Percentiles rank a stretch among this genome's conserved stretches.
These are phyloP conservation scores for Linyphia triangularis DNA, from an alignment of 2,888 invertebrate species.

Conservation along the genomic window DNA sequence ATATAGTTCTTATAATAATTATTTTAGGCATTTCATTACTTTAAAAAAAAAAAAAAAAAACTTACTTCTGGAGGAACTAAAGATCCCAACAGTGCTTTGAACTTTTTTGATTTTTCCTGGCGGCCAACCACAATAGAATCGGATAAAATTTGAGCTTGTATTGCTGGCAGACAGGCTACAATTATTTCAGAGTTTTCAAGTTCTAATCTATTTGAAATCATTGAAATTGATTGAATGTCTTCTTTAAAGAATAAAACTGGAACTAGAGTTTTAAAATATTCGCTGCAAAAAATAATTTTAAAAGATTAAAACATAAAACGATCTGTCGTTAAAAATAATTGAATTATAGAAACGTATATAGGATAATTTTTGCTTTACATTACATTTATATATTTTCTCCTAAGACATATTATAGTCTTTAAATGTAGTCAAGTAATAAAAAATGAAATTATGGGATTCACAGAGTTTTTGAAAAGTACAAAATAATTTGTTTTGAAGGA, in stretches of 20 bases:
- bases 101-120: conserved; percentile 8
- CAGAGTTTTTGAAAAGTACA: no score
- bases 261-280: conserved; percentile 38
- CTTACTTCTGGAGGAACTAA: conserved; percentile 55
- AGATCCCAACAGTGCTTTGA: neutral
- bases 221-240: conserved; percentile 32
- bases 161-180: conserved; percentile 48
- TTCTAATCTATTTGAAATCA: conserved; percentile 11
- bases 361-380: neutral
- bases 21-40: neutral
- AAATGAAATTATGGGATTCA: no score
- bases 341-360: no score
- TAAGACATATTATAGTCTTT: no score
- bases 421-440: no score
- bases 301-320: neutral
- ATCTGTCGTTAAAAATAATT: no score
- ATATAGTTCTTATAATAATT: no score
- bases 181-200: conserved; percentile 33
- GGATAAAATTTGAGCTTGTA: conserved; percentile 60
- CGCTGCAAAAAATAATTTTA: conserved; percentile 18
- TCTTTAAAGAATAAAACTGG: conserved; percentile 49
- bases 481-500: no score
- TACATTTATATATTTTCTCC: neutral
- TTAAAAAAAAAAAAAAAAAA: neutral
- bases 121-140: neutral